Evolutionary conservation across 2,113 vertebrate species (phyloP).

Genomic region (Hydrochoerus hydrochaeris): DNA sequence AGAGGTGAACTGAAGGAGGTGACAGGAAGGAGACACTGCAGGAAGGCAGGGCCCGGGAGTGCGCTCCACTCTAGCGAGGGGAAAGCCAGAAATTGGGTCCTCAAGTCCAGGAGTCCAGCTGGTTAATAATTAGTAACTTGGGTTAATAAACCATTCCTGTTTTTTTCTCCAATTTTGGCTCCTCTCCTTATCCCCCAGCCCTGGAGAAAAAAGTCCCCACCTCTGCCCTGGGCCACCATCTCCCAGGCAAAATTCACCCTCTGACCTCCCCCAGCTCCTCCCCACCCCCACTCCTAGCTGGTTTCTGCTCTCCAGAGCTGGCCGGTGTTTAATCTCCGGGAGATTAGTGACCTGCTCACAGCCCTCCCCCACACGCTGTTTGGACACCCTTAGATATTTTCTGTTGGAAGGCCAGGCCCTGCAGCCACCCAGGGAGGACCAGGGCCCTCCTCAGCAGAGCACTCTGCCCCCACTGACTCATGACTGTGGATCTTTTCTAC

Average conservation of each 20-base stretch:
- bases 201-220: background rate
- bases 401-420: background rate
- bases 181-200: background rate
- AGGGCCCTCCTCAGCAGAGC: background rate
- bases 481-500: background rate
- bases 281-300: background rate
- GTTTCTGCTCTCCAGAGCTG: conserved; percentile 35
- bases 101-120: conserved; percentile 34
- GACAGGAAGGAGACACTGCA: background rate
- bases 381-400: background rate
- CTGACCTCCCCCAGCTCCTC: background rate
- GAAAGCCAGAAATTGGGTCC: conserved; percentile 26
- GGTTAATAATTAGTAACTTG: conserved; percentile 75
- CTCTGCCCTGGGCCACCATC: background rate
- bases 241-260: background rate
- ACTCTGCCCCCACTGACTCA: background rate
- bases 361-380: background rate
- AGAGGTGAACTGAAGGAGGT: background rate
- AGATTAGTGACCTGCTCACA: conserved; percentile 77
- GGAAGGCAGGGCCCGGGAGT: no score
- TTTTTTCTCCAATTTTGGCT: background rate
- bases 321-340: conserved; percentile 76
- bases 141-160: conserved; percentile 59
- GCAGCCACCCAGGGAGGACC: background rate
- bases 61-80: background rate